phyloP scores from a whole-genome alignment of 2,888 invertebrate genomes.

The Limnephilus rhombicus region DNA sequence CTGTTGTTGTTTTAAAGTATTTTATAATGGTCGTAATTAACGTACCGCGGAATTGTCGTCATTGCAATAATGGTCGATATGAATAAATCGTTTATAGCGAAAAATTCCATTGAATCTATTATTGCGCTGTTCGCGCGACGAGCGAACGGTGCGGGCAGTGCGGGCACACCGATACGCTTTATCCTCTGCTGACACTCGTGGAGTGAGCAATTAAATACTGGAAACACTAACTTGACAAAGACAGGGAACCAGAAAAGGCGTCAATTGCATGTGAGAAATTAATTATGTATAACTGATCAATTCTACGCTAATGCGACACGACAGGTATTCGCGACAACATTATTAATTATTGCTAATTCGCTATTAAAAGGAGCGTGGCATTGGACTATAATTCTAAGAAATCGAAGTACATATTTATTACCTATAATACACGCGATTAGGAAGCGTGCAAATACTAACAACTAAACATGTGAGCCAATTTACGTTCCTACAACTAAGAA shows the following conservation, averaged over 20 bases:
- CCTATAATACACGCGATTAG: not conserved
- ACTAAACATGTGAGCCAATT: not conserved
- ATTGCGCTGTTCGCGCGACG: not conserved
- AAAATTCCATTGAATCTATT: slow-evolving; percentile 20
- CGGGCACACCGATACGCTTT: not conserved
- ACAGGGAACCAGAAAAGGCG: not conserved
- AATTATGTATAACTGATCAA: not conserved
- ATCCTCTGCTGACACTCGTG: not conserved
- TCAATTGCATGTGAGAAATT: not conserved
- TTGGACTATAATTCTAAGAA: not conserved
- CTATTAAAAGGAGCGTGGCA: not conserved
- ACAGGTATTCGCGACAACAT: slow-evolving; percentile 6
- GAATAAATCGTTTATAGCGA: not conserved
- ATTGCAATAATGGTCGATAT: not conserved
- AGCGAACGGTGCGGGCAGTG: not conserved
- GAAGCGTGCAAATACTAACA: slow-evolving; percentile 2
- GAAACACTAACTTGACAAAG: not conserved
- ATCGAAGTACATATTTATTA: not conserved
- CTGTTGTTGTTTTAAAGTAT: not conserved
- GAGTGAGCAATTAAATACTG: not conserved
- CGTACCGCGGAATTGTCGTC: not conserved
- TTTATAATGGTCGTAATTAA: not conserved
- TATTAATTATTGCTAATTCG: not conserved
- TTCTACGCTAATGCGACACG: not conserved
- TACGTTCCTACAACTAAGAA: not conserved